Percentiles rank a stretch among this genome's conserved stretches.
Conservation (phyloP, 2,797 vertebrate species). For the Acrossocheilus wenchowensis region DNA sequence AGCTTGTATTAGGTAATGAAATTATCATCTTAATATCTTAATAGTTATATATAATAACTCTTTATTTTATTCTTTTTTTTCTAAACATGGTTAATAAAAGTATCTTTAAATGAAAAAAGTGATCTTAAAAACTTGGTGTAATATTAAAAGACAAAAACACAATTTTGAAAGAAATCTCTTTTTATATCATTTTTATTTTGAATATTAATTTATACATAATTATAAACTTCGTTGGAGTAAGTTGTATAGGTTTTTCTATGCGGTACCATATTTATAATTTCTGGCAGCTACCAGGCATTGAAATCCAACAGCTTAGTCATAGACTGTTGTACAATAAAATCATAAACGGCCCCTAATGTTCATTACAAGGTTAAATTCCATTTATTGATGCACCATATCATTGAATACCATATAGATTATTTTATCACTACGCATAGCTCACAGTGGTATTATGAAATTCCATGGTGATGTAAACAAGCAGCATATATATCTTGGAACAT, state of each 20-base stretch:
- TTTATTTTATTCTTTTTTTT: conserved; percentile 35
- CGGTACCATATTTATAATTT: not conserved
- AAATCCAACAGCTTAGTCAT: not conserved
- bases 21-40: not conserved
- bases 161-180: not conserved
- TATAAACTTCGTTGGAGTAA: not conserved
- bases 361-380: conserved; percentile 37
- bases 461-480: not conserved
- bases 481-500: not conserved
- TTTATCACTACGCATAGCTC: not conserved
- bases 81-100: not conserved
- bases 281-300: not conserved
- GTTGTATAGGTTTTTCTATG: not conserved
- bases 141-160: not conserved
- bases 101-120: not conserved
- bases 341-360: conserved; percentile 14
- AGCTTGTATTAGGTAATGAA: not conserved
- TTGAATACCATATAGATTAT: not conserved
- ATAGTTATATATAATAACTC: no score
- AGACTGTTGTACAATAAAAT: conserved; percentile 14
- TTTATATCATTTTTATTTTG: not conserved
- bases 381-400: conserved; percentile 13
- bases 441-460: not conserved
- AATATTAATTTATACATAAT: not conserved
- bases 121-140: not conserved